Evolutionary conservation across 1,140 invertebrate species (phyloP).

Genomic region (Brachionus rubens): DNA sequence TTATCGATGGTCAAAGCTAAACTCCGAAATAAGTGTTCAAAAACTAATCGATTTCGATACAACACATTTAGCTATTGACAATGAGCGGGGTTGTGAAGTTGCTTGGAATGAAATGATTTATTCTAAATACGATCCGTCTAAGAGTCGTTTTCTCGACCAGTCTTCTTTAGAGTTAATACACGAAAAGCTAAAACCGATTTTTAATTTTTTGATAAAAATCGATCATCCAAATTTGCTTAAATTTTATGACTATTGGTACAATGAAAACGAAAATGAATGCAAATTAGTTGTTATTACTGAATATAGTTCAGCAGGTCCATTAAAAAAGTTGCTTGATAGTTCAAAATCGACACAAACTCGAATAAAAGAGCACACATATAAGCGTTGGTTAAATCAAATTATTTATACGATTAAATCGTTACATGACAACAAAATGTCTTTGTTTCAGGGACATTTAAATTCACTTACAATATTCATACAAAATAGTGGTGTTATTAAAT

Average conservation of each 20-base stretch:
- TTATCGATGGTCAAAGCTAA: constrained; percentile 17
- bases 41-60: constrained; percentile 39
- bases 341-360: neutral
- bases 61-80: constrained; percentile 26
- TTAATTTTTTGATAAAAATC: constrained; percentile 26
- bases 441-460: constrained; percentile 42
- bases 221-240: constrained; percentile 39
- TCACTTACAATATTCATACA: constrained; percentile 34
- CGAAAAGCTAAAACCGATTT: constrained; percentile 15
- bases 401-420: constrained; percentile 11
- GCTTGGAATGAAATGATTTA: constrained; percentile 44
- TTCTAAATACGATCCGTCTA: neutral
- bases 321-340: constrained; percentile 27
- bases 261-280: neutral
- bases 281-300: constrained; percentile 37
- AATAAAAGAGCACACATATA: constrained; percentile 21
- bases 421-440: constrained; percentile 26
- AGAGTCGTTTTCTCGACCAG: constrained; percentile 19
- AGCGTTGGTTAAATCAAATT: constrained; percentile 40
- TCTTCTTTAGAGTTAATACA: neutral
- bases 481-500: constrained; percentile 32
- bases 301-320: constrained; percentile 25
- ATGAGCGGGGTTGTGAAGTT: constrained; percentile 23
- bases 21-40: neutral
- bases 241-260: constrained; percentile 37